Evolutionary conservation across 2,113 vertebrate genomes (phyloP), one percentile per base, ranked within the genome.

Genomic region (Bufo bufo): DNA sequence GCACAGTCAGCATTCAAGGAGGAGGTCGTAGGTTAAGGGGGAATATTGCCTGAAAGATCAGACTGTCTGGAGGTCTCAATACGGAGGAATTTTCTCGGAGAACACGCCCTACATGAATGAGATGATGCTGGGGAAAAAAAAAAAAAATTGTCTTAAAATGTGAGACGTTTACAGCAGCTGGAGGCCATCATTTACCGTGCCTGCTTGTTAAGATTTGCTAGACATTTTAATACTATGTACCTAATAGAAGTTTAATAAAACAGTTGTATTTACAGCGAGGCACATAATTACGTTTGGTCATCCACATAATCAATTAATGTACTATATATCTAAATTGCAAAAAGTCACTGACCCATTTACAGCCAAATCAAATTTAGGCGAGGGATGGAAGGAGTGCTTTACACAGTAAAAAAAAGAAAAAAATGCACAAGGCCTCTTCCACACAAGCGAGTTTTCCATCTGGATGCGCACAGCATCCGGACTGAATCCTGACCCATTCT

Each of bases 261-360:
- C 77, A 80, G 50, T 80, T 80, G 77, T 80, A 58, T 56, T 58
- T 56, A 80, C 23, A 80, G 54, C 77, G 43, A 33, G 52, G 23
- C 54, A 33, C 49, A 80, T 80, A 80, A 80, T 80, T 80, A 80
- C 13, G 3, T 80, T 16, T 80, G 50, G 52, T 56, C 54, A 59
- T 33, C 77, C 54, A 58, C n/a, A 43, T 58, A 56, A 56, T 77
- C 19, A 77, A 78, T 80, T 80, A 58, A 80, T 80, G 54, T 58
- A 43, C n/a, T 56, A 56, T 56, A 56, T 54, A 78, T 78, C 77
- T 58, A 80, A 80, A 58, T 16, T 58, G 54, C 49, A n/a, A 80
- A 80, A 80, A 80, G 77, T 58, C 77, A 80, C 50, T 75, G 72
- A 80, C 52, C 54, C 77, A 80, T 58, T 58, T 59, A 33, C 9